Evolutionary conservation across 2,113 vertebrate genomes (phyloP).

Genomic region (Syrmaticus mikado): DNA sequence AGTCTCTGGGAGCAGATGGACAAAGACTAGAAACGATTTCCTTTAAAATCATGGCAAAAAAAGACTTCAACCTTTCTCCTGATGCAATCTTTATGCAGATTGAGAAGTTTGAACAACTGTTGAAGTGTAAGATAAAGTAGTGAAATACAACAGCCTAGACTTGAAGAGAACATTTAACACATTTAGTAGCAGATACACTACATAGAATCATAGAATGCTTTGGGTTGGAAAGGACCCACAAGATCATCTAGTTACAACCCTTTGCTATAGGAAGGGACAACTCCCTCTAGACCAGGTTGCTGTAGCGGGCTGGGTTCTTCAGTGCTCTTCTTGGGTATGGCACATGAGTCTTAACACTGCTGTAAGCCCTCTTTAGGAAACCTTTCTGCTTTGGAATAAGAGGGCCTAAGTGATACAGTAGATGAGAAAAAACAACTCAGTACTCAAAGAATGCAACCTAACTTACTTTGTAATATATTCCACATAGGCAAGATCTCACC

Average conservation of each 20-base stretch:
- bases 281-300: too few relatives aligned
- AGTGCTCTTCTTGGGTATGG: neutral
- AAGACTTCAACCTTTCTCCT: neutral
- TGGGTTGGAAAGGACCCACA: too few relatives aligned
- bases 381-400: neutral
- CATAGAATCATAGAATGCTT: fast-evolving
- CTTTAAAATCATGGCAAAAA: neutral
- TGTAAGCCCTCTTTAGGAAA: neutral
- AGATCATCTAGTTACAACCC: too few relatives aligned
- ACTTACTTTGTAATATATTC: neutral
- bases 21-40: neutral
- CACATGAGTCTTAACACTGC: neutral
- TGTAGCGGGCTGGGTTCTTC: neutral
- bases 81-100: fast-evolving
- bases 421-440: fast-evolving
- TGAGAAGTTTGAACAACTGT: neutral
- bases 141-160: neutral
- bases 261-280: too few relatives aligned
- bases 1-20: neutral
- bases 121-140: neutral
- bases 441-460: fast-evolving
- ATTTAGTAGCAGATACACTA: neutral
- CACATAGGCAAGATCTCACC: neutral
- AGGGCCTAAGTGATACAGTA: neutral
- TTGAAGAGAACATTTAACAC: neutral